These are phyloP conservation scores for Diglossa brunneiventris DNA, from an alignment of 2,113 vertebrate species.

Conservation along the genomic window DNA sequence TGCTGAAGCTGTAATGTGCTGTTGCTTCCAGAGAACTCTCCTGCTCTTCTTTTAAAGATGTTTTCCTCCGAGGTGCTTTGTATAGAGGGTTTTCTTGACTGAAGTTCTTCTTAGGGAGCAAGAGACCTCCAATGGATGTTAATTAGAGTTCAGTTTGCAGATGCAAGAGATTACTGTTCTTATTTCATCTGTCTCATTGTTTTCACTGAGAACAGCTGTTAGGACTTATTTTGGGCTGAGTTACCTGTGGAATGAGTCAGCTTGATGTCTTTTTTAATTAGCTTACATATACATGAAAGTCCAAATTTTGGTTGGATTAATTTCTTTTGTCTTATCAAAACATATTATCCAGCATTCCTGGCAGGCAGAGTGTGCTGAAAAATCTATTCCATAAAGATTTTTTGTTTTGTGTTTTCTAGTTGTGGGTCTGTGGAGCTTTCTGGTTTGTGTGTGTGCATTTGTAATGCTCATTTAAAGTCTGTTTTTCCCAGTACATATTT, in stretches of 20 bases:
- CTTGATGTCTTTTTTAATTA: conserved; percentile 8
- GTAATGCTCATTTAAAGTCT: not conserved
- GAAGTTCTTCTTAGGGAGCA: conserved; percentile 56
- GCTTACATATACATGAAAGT: not conserved
- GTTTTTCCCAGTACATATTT: not conserved
- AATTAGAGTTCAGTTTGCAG: conserved; percentile 61
- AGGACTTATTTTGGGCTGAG: not conserved
- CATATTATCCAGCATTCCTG: conserved; percentile 1
- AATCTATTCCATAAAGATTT: not conserved
- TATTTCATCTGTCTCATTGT: conserved; percentile 36
- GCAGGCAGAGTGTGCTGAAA: not conserved
- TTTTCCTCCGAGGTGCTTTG: conserved; percentile 34
- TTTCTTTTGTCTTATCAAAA: conserved; percentile 35
- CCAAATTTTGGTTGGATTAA: not conserved
- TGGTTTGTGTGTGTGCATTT: not conserved
- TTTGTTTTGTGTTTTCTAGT: not conserved
- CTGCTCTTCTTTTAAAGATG: conserved; percentile 14
- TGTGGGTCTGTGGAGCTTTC: not conserved
- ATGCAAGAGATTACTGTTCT: conserved; percentile 36
- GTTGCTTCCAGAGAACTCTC: not conserved
- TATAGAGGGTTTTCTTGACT: conserved; percentile 18
- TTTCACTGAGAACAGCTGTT: conserved; percentile 44
- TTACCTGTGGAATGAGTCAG: conserved; percentile 55
- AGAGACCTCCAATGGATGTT: conserved; percentile 50
- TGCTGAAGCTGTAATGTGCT: not conserved